Base-by-base conservation (phyloP, 1,140 invertebrate species). In the Ceratoteleas bidentatus region DNA sequence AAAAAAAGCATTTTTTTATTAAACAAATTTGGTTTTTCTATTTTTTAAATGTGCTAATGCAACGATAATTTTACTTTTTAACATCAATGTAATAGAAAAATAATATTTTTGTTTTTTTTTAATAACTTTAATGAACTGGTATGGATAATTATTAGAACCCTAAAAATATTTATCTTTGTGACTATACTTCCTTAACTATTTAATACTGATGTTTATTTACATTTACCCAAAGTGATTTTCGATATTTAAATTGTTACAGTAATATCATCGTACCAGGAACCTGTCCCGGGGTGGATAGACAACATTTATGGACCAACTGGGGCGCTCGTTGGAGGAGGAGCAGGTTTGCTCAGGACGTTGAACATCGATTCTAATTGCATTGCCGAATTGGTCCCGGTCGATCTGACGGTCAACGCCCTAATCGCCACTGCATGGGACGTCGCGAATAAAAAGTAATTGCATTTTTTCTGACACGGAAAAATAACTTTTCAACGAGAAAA, bases 301-400 rank as follows among this genome's bases (percentile, higher is more conserved):
- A 96, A 96, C 88, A 90, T 95, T 53, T 96, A 95, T 88, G 95
- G 95, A 36, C 94, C 95, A 24, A 95, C 94, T 57, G 96, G 93
- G 10, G 88, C 92, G 2, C 60, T 93, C 3, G 87, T 92, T 0
- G 93, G 92, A 5, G 91, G 87, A 45, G 94, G 94, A 33, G 93
- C 94, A 72, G 95, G 95, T 5, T 80, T 96, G 2, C 84, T 96
- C 24, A 90, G 94, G 66, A 92, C 93, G 9, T 88, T 95, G 77
- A 90, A 92, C 38, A 92, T 93, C 36, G 88, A 94, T 78, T 73
- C 65, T 6, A 85, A 92, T 24, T 92, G 91, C 9, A 91, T 90
- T 14, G 94, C 94, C 2, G 95, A 96, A 87, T 88, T 96, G 10
- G 93, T 96, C n/a, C 96, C 96, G 2, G 95, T 95, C 1, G 95